A percentile compares a stretch with the other conserved stretches of the same genome.
Conservation (phyloP, 1,140 invertebrate species). For the Drosophila sp. region DNA sequence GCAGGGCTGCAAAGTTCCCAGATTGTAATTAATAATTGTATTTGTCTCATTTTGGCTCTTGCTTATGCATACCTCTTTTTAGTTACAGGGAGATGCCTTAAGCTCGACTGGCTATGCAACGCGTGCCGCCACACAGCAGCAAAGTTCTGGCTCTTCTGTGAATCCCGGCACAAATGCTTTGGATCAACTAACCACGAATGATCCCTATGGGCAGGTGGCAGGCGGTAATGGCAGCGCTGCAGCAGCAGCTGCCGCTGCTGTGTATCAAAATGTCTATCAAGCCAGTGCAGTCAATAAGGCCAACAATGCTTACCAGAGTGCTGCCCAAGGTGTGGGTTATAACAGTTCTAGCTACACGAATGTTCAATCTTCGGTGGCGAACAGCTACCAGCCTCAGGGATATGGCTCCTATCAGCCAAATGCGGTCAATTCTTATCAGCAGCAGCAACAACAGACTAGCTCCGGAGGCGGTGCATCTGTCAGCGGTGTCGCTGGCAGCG, state of each 20-base stretch:
- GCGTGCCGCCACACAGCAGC: slow-evolving; percentile 58
- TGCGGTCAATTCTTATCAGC: slow-evolving; percentile 78
- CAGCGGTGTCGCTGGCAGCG: slow-evolving; percentile 50
- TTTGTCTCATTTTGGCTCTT: not conserved
- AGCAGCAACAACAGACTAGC: slow-evolving; percentile 67
- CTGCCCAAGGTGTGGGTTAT: slow-evolving; percentile 64
- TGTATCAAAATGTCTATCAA: slow-evolving; percentile 79
- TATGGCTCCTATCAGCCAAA: slow-evolving; percentile 79
- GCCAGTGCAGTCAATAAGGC: slow-evolving; percentile 63
- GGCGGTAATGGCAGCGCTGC: slow-evolving; percentile 33
- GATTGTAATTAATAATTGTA: slow-evolving; percentile 60
- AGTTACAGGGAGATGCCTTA: slow-evolving; percentile 67
- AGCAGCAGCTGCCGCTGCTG: slow-evolving; percentile 30
- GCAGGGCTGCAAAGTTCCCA: slow-evolving; percentile 77
- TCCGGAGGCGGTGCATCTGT: slow-evolving; percentile 44
- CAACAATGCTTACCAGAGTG: slow-evolving; percentile 67
- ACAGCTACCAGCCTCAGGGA: slow-evolving; percentile 76
- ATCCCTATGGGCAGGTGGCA: slow-evolving; percentile 73
- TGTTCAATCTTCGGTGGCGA: slow-evolving; percentile 78
- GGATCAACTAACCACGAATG: slow-evolving; percentile 78
- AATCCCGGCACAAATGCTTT: slow-evolving; percentile 51
- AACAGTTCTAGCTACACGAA: slow-evolving; percentile 74
- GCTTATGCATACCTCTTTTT: not conserved
- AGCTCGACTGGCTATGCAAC: slow-evolving; percentile 64
- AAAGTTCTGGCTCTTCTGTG: slow-evolving; percentile 45